A percentile compares a stretch with the other conserved stretches of the same genome.
These are phyloP conservation scores for Epizoanthus stellaris DNA, from an alignment of 92 coral and sea anemone species.

Conservation along the genomic window DNA sequence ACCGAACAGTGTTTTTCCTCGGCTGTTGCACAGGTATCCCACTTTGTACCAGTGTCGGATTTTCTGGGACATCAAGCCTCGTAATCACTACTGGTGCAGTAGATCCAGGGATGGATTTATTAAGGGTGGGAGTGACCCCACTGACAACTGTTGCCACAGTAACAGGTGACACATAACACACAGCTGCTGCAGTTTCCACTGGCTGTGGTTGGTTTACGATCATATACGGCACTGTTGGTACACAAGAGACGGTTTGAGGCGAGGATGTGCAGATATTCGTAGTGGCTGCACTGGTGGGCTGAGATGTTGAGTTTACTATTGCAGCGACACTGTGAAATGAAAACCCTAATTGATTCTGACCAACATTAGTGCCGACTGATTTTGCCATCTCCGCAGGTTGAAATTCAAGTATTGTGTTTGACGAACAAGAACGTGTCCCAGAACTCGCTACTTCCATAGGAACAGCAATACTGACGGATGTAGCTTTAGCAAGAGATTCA, in stretches of 20 bases:
- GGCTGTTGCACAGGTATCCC: slow-evolving; percentile 25
- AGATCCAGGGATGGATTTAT: background rate
- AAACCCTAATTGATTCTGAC: slow-evolving; percentile 28
- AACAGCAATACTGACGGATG: slow-evolving; percentile 10
- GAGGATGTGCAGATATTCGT: slow-evolving; percentile 1
- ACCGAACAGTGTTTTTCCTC: background rate
- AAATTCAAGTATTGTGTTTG: slow-evolving; percentile 22
- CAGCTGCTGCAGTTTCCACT: slow-evolving; percentile 21
- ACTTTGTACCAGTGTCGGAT: slow-evolving; percentile 6
- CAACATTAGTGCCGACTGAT: slow-evolving; percentile 1
- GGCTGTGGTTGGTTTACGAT: slow-evolving; percentile 38
- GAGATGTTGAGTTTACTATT: slow-evolving; percentile 23
- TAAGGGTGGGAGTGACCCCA: background rate
- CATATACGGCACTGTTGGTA: slow-evolving; percentile 38
- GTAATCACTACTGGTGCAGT: slow-evolving; percentile 29
- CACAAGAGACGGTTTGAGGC: slow-evolving; percentile 19
- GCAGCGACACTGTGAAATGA: slow-evolving; percentile 46
- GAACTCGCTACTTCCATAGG: slow-evolving; percentile 15
- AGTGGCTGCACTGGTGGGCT: slow-evolving; percentile 21
- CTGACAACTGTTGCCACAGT: slow-evolving; percentile 30
- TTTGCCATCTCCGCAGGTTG: background rate
- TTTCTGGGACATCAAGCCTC: slow-evolving; percentile 3
- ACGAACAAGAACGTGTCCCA: background rate
- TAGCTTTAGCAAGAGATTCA: slow-evolving; percentile 41
- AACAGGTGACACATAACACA: slow-evolving; percentile 46